These are phyloP conservation scores for Intellagama lesueurii DNA, from an alignment of 2,797 vertebrate species.

Conservation along the genomic window DNA sequence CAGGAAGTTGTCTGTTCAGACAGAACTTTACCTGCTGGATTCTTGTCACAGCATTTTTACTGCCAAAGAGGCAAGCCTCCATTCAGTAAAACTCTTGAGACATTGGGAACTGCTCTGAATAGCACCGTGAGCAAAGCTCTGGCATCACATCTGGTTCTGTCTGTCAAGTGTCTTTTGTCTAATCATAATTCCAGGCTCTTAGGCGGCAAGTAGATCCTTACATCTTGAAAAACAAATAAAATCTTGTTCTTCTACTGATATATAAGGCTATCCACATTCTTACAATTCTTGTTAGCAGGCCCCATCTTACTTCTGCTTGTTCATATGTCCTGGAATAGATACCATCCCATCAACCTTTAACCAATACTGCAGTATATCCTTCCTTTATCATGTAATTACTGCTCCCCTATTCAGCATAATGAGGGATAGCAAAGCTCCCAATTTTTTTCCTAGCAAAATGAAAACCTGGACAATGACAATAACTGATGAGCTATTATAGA, in stretches of 20 bases:
- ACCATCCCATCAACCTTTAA: neutral
- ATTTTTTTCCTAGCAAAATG: slow-evolving; percentile 6
- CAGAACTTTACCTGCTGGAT: no score
- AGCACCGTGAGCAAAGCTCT: neutral
- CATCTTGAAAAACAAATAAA: neutral
- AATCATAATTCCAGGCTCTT: neutral
- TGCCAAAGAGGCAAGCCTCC: no score
- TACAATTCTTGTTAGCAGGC: neutral
- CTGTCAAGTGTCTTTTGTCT: no score
- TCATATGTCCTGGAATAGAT: no score
- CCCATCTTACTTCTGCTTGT: neutral
- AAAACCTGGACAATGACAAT: neutral
- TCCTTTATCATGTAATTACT: neutral
- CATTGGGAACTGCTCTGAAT: neutral
- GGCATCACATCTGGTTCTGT: neutral
- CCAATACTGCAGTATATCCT: neutral
- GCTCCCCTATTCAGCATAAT: neutral
- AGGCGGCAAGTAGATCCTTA: neutral
- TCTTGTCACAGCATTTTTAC: no score
- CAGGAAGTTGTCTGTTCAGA: no score
- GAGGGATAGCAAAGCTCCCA: neutral
- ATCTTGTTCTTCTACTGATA: neutral
- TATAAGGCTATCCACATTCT: neutral
- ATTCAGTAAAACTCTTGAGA: no score
- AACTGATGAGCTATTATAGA: neutral